Percentiles rank a stretch among this genome's conserved stretches.
phyloP scores from a whole-genome alignment of 1,140 invertebrate species.

The Spodoptera litura region DNA sequence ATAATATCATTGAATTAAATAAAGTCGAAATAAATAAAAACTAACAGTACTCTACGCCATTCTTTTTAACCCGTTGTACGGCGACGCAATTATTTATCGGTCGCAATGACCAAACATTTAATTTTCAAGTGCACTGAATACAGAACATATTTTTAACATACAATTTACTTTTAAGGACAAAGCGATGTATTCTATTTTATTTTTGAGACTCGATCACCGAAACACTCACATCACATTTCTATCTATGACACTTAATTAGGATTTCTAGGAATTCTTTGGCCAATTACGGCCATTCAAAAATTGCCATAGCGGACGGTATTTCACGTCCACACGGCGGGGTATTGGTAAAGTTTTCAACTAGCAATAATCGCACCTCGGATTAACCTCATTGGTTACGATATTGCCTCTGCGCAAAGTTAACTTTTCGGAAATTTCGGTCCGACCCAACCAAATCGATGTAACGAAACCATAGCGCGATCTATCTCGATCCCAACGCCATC shows the following conservation, averaged over 20 bases:
- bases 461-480: constrained; percentile 56
- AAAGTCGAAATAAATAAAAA: neutral
- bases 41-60: constrained; percentile 19
- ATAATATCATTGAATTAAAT: neutral
- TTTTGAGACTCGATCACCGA: too few species aligned
- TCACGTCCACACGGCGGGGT: constrained; percentile 96
- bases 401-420: constrained; percentile 92
- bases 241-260: neutral
- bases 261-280: neutral
- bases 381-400: constrained; percentile 95
- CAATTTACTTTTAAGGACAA: neutral
- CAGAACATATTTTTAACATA: neutral
- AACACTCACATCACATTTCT: too few species aligned
- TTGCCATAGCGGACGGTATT: constrained; percentile 96
- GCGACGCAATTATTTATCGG: neutral
- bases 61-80: constrained; percentile 6
- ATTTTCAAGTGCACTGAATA: neutral
- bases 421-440: neutral
- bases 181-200: too few species aligned
- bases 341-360: constrained; percentile 98
- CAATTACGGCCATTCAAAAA: constrained; percentile 90
- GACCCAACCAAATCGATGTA: constrained; percentile 26
- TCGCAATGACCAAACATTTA: constrained; percentile 8
- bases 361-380: constrained; percentile 95
- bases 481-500: constrained; percentile 61